These are phyloP conservation scores for Chascanopsetta lugubris DNA, from an alignment of 2,113 vertebrate genomes.

Conservation along the genomic window DNA sequence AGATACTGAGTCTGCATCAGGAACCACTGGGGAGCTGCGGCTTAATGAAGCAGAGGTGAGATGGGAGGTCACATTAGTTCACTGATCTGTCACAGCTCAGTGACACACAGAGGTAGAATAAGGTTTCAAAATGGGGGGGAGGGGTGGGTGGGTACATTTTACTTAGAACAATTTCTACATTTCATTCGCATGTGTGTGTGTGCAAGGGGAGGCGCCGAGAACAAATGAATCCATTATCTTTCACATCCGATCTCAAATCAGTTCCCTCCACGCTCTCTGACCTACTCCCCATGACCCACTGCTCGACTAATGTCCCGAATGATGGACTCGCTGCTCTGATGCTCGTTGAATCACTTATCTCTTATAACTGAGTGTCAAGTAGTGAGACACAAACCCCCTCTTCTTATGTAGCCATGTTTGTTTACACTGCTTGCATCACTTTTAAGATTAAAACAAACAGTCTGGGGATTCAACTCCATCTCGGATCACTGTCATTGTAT, in stretches of 20 bases:
- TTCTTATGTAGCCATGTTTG: not conserved
- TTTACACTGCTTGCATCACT: too few species aligned
- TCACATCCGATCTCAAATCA: not conserved
- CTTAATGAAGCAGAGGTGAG: slow-evolving; percentile 13
- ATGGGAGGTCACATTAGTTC: slow-evolving; percentile 10
- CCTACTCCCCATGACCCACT: not conserved
- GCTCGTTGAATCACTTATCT: not conserved
- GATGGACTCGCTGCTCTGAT: not conserved
- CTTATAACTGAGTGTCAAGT: too few species aligned
- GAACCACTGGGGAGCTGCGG: not conserved
- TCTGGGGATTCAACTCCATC: too few species aligned
- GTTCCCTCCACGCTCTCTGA: not conserved
- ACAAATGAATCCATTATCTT: not conserved
- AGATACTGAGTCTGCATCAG: slow-evolving; percentile 24
- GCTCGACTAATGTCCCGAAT: not conserved
- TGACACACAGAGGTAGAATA: slow-evolving; percentile 5
- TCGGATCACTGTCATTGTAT: too few species aligned
- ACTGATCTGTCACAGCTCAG: slow-evolving; percentile 8
- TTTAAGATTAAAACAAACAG: too few species aligned
- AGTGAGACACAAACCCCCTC: not conserved
- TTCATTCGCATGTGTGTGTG: not conserved
- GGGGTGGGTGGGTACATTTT: not conserved
- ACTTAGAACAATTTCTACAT: too few species aligned
- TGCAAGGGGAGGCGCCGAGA: not conserved
- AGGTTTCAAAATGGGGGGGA: not conserved